A percentile compares a stretch with the other conserved stretches of the same genome.
phyloP scores from a whole-genome alignment of 2,113 vertebrate species.

The Gallinago undulata region DNA sequence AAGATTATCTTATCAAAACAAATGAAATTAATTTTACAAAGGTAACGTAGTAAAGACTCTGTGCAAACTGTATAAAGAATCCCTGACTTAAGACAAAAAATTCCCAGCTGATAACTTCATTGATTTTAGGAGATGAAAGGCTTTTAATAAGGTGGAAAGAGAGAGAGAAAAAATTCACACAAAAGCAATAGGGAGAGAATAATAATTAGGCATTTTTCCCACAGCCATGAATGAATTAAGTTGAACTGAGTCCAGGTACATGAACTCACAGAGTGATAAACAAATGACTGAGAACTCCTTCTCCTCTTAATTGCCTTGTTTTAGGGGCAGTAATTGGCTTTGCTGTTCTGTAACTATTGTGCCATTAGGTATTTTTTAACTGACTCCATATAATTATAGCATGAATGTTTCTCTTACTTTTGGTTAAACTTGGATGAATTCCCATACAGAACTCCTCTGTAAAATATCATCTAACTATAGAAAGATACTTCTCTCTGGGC shows the following conservation, averaged over 20 bases:
- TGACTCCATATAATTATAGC: background rate
- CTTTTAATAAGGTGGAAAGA: constrained; percentile 44
- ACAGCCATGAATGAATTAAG: constrained; percentile 20
- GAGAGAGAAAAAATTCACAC: background rate
- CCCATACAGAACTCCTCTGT: background rate
- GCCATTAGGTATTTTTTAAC: background rate
- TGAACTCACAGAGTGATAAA: background rate
- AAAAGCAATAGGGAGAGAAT: background rate
- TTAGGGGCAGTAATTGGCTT: background rate
- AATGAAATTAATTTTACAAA: background rate
- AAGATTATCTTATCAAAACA: background rate
- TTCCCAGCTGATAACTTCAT: constrained; percentile 40
- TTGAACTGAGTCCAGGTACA: background rate
- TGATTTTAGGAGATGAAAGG: constrained; percentile 50
- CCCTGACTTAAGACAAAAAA: constrained; percentile 23
- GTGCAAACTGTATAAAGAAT: background rate
- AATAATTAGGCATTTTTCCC: constrained; percentile 33
- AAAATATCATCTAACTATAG: background rate
- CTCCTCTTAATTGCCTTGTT: background rate
- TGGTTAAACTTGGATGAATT: background rate
- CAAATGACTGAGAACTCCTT: constrained; percentile 3
- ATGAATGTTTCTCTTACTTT: background rate
- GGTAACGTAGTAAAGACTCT: background rate
- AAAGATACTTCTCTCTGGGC: background rate
- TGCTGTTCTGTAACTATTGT: background rate